A percentile compares a stretch with the other conserved stretches of the same genome.
Conservation (phyloP, 2,797 vertebrate genomes). For the Gila robusta region DNA sequence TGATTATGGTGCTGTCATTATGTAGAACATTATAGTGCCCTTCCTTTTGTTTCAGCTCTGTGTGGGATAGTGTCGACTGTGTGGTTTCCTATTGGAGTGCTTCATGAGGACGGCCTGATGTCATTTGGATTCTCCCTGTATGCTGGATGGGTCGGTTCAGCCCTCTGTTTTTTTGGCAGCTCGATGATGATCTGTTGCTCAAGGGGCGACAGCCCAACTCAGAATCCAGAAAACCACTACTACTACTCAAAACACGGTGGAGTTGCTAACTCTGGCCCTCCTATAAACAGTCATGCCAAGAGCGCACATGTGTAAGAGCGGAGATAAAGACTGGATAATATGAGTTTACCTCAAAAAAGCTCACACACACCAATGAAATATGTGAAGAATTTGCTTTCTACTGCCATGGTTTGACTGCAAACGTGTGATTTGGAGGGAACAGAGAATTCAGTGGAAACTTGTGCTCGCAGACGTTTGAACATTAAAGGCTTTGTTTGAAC, state of each 20-base stretch:
- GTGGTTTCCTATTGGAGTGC: slow-evolving; percentile 92
- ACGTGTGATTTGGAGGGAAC: slow-evolving; percentile 20
- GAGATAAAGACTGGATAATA: slow-evolving; percentile 29
- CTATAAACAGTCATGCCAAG: slow-evolving; percentile 88
- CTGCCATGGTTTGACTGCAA: slow-evolving; percentile 43
- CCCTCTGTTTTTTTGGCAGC: slow-evolving; percentile 89
- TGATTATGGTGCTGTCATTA: not conserved
- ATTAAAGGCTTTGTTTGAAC: slow-evolving; percentile 24
- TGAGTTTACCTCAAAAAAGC: slow-evolving; percentile 26
- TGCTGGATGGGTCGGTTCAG: slow-evolving; percentile 91
- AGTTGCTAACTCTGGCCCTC: slow-evolving; percentile 72
- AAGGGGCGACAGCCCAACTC: slow-evolving; percentile 70
- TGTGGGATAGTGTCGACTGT: slow-evolving; percentile 88
- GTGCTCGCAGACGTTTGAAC: not conserved
- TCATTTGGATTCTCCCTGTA: slow-evolving; percentile 95
- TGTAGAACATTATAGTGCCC: not conserved
- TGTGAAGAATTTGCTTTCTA: slow-evolving; percentile 13
- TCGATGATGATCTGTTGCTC: slow-evolving; percentile 85
- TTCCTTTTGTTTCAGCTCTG: slow-evolving; percentile 76
- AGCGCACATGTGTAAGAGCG: slow-evolving; percentile 87
- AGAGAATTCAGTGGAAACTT: slow-evolving; percentile 18
- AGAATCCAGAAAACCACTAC: slow-evolving; percentile 87
- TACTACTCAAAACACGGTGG: slow-evolving; percentile 88
- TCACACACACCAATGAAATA: slow-evolving; percentile 11
- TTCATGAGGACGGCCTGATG: slow-evolving; percentile 87